Evolutionary conservation across 2,113 vertebrate species (phyloP), one percentile per base, ranked within the genome.

Genomic region (Bettongia penicillata): DNA sequence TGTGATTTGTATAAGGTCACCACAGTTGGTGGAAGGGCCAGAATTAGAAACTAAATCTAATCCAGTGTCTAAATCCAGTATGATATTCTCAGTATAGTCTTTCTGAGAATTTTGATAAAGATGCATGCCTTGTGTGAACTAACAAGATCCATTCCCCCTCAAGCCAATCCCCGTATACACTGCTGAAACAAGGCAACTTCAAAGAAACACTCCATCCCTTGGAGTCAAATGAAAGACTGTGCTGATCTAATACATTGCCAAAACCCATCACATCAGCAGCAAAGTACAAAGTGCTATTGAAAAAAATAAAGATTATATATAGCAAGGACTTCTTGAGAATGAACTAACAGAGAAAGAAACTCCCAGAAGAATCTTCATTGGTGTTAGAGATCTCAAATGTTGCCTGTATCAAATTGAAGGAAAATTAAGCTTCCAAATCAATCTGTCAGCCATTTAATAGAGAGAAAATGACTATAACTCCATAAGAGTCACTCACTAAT

Each of bases 201-300:
- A 84, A 53, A 93, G n/a, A 48, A 95, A 90, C 28, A 68, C 51
- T 37, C 93, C 37, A 68, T 93, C 91, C 68, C 0, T 0, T 28
- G 53, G 43, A 53, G 91, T 91, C 90, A 68, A 91, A 31, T 48
- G 89, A 89, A 95, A 94, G 68, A 91, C 9, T 57, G 84, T 90
- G 89, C 50, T 91, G 90, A 50, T 89, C 6, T 47, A 53, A 90
- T 53, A 52, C 3, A 53, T 68, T 91, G 68, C 57, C 94, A 92
- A 52, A 95, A 95, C 49, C 28, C 51, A 96, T 4, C 10, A 92
- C n/a, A 57, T 92, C 52, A 25, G 49, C 31, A 90, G 90, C 91
- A 91, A 89, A 96, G 89, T 89, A 51, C 68, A 93, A 52, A 52
- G 43, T 23, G 8, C 26, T 91, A 53, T 89, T 8, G 1, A 95